Base-by-base conservation (phyloP, 2,113 vertebrate species). In the Cynoglossus semilaevis region DNA sequence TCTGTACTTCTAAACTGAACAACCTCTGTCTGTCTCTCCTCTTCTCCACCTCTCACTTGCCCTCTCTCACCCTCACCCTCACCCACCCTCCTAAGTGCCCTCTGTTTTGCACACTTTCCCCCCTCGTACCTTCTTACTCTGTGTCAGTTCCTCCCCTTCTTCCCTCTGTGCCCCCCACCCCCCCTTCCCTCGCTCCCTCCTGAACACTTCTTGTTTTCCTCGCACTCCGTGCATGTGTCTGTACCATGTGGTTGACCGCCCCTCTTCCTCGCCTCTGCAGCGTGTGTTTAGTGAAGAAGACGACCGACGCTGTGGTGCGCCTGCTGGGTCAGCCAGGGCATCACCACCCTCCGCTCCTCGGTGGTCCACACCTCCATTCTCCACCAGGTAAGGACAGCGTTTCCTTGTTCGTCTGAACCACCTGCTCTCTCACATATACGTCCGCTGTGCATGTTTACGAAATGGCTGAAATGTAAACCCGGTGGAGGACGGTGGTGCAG, bases 301-400 rank as follows among this genome's bases (percentile, higher is more conserved):
- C 90, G 76, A 89, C 92, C 90, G 76, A 89, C 92, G 71, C 90
- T 94, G 70, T 92, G 93, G 90, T 95, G 93, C 81, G 86, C 92
- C 91, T 96, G 92, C 85, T 95, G 93, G 93, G 85, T 95, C 76
- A 92, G 92, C 84, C 68, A 94, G 80, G 94, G 93, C 76, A 93
- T 95, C 22, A 29, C 6, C 22, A 29, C 81, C 6, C 22, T 4
- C 81, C 89, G 94, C 46, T 94, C 92, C 67, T 95, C 93, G 40
- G 92, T 93, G 73, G 94, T 95, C 66, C 94, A 95, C 83, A 93
- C 92, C 71, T 94, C 94, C 79, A 90, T 96, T 57, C 93, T 96
- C 52, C 94, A 94, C 81, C 89, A 94, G 96, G 96, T 99, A 94
- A 90, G 91, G 19, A 19, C 43, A 2, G 68, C 69, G 65, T 49